Percentiles rank a stretch among this genome's conserved stretches.
Evolutionary conservation across 2,888 invertebrate species (phyloP).

Genomic region (Cephus runcator): DNA sequence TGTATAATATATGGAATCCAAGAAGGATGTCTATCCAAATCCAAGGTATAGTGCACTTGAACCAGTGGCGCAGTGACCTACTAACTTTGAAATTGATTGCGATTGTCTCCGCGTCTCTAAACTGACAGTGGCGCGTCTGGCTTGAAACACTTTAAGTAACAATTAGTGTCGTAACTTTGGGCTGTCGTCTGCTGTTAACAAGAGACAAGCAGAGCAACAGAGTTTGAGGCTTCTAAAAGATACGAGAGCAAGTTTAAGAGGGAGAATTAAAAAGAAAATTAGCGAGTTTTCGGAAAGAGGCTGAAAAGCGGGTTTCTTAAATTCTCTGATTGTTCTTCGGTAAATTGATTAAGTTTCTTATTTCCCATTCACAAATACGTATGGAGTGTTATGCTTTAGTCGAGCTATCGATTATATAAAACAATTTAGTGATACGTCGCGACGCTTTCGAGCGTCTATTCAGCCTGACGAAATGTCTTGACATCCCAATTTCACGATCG

Average conservation of each 20-base stretch:
- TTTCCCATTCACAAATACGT: not conserved
- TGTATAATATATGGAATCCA: constrained; percentile 20
- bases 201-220: not conserved
- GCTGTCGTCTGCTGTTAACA: not conserved
- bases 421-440: not conserved
- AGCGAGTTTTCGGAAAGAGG: not conserved
- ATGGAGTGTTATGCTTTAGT: not conserved
- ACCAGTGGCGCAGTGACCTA: constrained; percentile 29
- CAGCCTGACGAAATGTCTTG: not conserved
- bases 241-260: not conserved
- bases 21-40: constrained; percentile 36
- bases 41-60: constrained; percentile 33
- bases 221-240: not conserved
- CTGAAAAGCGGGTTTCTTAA: not conserved
- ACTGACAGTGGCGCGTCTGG: not conserved
- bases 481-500: not conserved
- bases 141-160: not conserved
- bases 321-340: not conserved
- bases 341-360: not conserved
- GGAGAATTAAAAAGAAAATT: not conserved
- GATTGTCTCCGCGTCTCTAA: not conserved
- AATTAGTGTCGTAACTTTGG: not conserved
- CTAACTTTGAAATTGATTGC: constrained; percentile 8
- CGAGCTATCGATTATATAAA: not conserved
- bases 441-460: not conserved